Evolutionary conservation across 92 coral and sea anemone genomes (phyloP).

Genomic region (Blastomussa wellsi): DNA sequence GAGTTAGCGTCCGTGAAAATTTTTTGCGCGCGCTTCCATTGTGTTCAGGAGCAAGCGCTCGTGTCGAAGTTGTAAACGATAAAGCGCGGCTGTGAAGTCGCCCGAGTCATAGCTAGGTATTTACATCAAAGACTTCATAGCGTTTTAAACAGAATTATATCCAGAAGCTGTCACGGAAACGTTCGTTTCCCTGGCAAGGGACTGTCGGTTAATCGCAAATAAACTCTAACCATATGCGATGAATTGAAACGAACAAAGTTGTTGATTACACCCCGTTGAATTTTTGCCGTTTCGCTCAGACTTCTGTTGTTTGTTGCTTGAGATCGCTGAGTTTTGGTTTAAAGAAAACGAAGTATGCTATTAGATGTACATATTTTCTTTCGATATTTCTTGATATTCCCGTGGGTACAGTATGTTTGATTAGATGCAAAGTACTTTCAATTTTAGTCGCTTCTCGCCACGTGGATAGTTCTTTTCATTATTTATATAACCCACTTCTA

Average conservation of each 20-base stretch:
- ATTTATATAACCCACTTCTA: slow-evolving; percentile 48
- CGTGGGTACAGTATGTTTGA: slow-evolving; percentile 22
- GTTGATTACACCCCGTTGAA: slow-evolving; percentile 27
- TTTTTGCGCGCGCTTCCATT: slow-evolving; percentile 6
- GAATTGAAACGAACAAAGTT: slow-evolving; percentile 17
- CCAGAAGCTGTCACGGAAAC: background rate
- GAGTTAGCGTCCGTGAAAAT: background rate
- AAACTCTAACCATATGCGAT: background rate
- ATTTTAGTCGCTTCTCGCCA: slow-evolving; percentile 44
- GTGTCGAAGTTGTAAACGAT: slow-evolving; percentile 28
- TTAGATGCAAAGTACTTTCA: slow-evolving; percentile 17
- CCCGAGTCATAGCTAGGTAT: background rate
- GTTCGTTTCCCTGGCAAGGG: background rate
- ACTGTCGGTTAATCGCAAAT: background rate
- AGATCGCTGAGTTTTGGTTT: slow-evolving; percentile 7
- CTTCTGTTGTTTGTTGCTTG: slow-evolving; percentile 6
- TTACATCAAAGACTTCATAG: background rate
- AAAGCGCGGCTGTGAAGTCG: slow-evolving; percentile 18
- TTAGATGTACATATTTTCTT: slow-evolving; percentile 1
- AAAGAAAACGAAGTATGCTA: background rate
- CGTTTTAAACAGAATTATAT: slow-evolving; percentile 10
- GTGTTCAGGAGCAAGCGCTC: slow-evolving; percentile 20
- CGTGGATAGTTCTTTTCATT: slow-evolving; percentile 60
- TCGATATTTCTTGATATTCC: slow-evolving; percentile 11
- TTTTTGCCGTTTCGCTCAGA: background rate